These are phyloP conservation scores for Glaucomys volans DNA, from an alignment of 2,113 vertebrate species.

Conservation along the genomic window DNA sequence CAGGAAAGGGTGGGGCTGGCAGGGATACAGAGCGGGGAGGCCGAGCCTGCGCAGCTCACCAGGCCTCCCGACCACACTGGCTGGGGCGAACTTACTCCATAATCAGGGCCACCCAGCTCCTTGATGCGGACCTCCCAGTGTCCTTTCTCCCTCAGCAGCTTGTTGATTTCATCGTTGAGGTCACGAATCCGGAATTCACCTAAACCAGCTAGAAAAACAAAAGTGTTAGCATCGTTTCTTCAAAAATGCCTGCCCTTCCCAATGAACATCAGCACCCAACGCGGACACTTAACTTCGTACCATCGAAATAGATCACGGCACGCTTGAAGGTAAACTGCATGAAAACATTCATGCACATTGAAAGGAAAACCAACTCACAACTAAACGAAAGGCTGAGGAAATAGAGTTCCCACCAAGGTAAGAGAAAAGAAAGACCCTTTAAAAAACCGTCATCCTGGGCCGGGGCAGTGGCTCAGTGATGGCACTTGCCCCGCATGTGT, in stretches of 20 bases:
- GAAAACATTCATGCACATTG: neutral
- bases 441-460: neutral
- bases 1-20: neutral
- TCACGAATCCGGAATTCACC: slow-evolving; percentile 98
- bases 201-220: slow-evolving; percentile 91
- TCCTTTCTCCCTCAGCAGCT: slow-evolving; percentile 97
- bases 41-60: no score
- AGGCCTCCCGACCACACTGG: neutral
- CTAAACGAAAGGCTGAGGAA: neutral
- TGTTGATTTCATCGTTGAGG: slow-evolving; percentile 99
- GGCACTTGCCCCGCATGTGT: no score
- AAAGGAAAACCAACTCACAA: neutral
- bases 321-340: neutral
- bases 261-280: neutral
- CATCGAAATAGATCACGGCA: neutral
- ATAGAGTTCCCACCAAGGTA: neutral
- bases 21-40: neutral
- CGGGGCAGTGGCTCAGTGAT: no score
- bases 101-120: slow-evolving; percentile 96
- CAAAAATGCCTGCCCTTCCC: neutral
- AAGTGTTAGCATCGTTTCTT: neutral
- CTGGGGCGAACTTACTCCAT: slow-evolving; percentile 87
- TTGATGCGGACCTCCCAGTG: slow-evolving; percentile 98
- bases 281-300: neutral
- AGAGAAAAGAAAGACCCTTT: neutral